These are phyloP conservation scores for Erythrocercus mccallii DNA, from an alignment of 2,113 vertebrate species.

Conservation along the genomic window DNA sequence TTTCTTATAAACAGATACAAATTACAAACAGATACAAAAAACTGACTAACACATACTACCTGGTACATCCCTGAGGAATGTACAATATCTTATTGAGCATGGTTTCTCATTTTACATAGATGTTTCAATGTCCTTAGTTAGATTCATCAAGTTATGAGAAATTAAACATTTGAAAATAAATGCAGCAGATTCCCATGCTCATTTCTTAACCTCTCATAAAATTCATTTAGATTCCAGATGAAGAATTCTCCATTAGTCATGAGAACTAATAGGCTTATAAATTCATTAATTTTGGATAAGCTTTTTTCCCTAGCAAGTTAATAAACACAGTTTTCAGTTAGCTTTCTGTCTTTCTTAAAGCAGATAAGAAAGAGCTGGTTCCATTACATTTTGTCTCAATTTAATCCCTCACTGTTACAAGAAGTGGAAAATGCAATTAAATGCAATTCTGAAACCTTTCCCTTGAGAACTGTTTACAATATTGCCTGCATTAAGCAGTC, in stretches of 20 bases:
- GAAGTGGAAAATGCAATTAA: conserved; percentile 79
- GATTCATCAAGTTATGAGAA: not conserved
- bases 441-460: conserved; percentile 67
- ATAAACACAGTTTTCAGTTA: conserved; percentile 16
- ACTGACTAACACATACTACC: not conserved
- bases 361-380: conserved; percentile 43
- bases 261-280: conserved; percentile 23
- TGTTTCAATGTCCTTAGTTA: not conserved
- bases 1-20: not conserved
- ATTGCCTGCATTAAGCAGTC: conserved; percentile 52
- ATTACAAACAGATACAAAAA: not conserved
- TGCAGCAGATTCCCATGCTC: not conserved
- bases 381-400: conserved; percentile 63
- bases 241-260: conserved; percentile 2
- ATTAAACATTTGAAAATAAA: conserved; percentile 10
- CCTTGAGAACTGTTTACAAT: conserved; percentile 63
- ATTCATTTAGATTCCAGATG: not conserved
- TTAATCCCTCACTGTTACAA: conserved; percentile 71
- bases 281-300: conserved; percentile 20
- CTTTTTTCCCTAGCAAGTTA: not conserved
- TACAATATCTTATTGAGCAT: not conserved
- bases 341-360: conserved; percentile 11
- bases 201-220: conserved; percentile 16
- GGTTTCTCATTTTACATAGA: not conserved
- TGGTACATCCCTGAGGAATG: not conserved